Evolutionary conservation across 2,113 vertebrate genomes (phyloP), one percentile per base, ranked within the genome.

Genomic region (Cnemophilus loriae): DNA sequence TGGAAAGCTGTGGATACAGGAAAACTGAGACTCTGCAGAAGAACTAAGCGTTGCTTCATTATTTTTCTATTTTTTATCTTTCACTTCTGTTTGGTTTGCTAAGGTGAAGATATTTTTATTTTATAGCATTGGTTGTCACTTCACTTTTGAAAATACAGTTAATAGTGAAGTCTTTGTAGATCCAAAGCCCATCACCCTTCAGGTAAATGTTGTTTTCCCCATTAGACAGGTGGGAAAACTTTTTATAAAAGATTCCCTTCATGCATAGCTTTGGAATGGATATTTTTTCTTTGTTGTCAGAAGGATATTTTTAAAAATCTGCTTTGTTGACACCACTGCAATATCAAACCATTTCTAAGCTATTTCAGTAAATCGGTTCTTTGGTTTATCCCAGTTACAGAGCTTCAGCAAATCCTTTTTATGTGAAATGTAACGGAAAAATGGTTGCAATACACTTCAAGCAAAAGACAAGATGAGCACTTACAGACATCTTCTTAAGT

Each of bases 371-470:
- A 94, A 82, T 84, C 57, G 9, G 28, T 93, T 93, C 94, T 94
- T 73, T 77, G 87, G 63, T 93, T 97, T 96, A 95, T 96, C 76
- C 97, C 87, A 83, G 73, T 67, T 65, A 35, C 79, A 95, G 52
- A 87, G 83, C 92, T 91, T 81, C 79, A 94, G 92, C 42, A 97
- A 97, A 93, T 94, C 87, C 94, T 94, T 91, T 96, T 94, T 84
- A 93, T 95, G 87, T 96, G 27, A 69, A 97, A 85, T 84, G 94
- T 95, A 95, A 96, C 1, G 9, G 84, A 90, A 90, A 96, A 96
- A 89, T 84, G 59, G 57, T 68, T 87, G 53, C 93, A 91, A 86
- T 91, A 93, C 52, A 84, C 84, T 91, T 94, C 87, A 95, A 91
- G 60, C 68, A 92, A 86, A 95, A 96, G 90, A 78, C 55, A 80